Conservation (phyloP, 2,113 vertebrate species). For the Holacanthus passer region DNA sequence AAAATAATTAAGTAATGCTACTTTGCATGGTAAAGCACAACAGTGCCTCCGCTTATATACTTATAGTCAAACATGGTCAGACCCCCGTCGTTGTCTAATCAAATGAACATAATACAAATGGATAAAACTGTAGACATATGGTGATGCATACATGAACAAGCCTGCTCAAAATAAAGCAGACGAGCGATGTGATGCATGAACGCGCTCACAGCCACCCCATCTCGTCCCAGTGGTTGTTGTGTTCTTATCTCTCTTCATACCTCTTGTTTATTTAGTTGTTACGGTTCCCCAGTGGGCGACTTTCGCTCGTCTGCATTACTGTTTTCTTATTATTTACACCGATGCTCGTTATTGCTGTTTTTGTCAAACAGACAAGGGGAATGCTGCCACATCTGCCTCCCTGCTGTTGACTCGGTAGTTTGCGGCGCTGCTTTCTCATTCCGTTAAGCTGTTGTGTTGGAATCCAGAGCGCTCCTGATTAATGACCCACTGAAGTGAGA, state of each 20-base stretch:
- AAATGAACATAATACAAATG: no score
- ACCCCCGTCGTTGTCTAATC: neutral
- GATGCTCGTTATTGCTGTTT: slow-evolving; percentile 46
- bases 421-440: slow-evolving; percentile 5
- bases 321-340: slow-evolving; percentile 50
- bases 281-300: slow-evolving; percentile 26
- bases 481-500: slow-evolving; percentile 45
- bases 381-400: slow-evolving; percentile 41
- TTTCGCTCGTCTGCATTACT: neutral
- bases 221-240: neutral
- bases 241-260: slow-evolving; percentile 10
- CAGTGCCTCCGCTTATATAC: neutral
- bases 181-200: neutral
- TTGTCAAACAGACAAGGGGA: slow-evolving; percentile 23
- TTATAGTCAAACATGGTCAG: neutral
- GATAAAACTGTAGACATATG: neutral
- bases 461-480: neutral
- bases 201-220: neutral
- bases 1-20: slow-evolving; percentile 1
- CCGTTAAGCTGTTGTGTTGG: slow-evolving; percentile 27
- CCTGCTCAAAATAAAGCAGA: neutral
- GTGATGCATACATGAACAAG: neutral
- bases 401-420: slow-evolving; percentile 29
- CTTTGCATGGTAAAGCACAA: neutral
- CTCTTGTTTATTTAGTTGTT: slow-evolving; percentile 29